phyloP scores from a whole-genome alignment of 2,113 vertebrate genomes.

The Labeo catla region DNA sequence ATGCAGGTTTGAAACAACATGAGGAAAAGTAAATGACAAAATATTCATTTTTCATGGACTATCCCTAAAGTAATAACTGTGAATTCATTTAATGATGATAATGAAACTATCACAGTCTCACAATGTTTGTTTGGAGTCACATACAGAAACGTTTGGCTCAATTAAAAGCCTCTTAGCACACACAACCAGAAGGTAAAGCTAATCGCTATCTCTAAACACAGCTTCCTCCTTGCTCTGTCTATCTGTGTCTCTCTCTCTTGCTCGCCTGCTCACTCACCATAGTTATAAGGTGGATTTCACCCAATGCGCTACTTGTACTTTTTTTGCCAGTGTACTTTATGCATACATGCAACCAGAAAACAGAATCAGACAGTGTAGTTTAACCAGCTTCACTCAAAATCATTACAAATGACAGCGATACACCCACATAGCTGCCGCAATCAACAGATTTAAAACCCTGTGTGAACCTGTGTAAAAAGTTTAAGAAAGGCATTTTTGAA shows the following conservation, averaged over 20 bases:
- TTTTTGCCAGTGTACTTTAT: background rate
- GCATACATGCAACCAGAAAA: background rate
- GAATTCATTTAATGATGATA: background rate
- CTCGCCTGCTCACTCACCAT: background rate
- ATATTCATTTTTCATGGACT: background rate
- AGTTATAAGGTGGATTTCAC: background rate
- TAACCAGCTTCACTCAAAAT: background rate
- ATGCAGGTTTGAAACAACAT: background rate
- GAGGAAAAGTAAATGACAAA: background rate
- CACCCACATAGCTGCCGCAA: background rate
- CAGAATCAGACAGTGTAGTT: background rate
- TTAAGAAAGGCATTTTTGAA: background rate
- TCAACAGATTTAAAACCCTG: background rate
- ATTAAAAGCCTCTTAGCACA: constrained; percentile 67
- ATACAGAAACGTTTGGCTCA: constrained; percentile 65
- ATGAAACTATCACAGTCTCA: background rate
- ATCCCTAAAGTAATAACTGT: background rate
- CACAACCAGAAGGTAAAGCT: constrained; percentile 61
- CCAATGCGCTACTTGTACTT: background rate
- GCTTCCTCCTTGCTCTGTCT: background rate
- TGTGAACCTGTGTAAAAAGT: background rate
- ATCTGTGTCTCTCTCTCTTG: constrained; percentile 19
- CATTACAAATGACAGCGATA: background rate
- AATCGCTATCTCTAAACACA: constrained; percentile 64
- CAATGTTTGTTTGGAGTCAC: constrained; percentile 39